Evolutionary conservation across 2,113 vertebrate species (phyloP), one percentile per base, ranked within the genome.

Genomic region (Motacilla tschutschensis): DNA sequence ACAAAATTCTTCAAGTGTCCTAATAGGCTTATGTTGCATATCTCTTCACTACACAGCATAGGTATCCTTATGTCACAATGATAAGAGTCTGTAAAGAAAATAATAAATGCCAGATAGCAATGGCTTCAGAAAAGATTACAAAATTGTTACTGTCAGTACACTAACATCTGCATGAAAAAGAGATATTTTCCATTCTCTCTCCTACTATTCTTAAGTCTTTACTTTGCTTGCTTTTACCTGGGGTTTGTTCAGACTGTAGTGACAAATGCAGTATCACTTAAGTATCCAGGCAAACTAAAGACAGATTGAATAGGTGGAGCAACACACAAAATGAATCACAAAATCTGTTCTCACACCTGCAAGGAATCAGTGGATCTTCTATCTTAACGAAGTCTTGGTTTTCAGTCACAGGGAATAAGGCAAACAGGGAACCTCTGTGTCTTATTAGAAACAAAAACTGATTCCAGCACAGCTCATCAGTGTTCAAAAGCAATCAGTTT

Each of bases 401-500:
- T 91, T 84, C 50, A 86, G 75, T 69, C 63, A 63, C 53, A 48
- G 16, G 18, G 47, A 89, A 48, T 44, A 85, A 80, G 28, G 33
- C 51, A 90, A 82, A 70, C 43, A 59, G 78, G 47, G 51, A 88
- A 79, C 29, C 59, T 85, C 60, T 29, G 29, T 40, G 47, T 88
- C 60, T 70, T 72, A 36, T 51, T 79, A 92, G 44, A 82, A 92
- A 77, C 51, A 88, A 88, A 85, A 89, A 76, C 41, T 66, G 31
- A 89, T 74, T 85, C 65, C 57, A 71, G 85, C 60, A 79, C 64
- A 87, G 87, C 57, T 87, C 72, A 90, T 66, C 69, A 67, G 60
- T 73, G 82, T 63, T 87, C 79, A 89, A 71, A 90, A 90, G 87
- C 57, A 77, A 82, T 71, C 72, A 83, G 63, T 77, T 89, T 40